Base-by-base conservation (phyloP, 1,140 invertebrate genomes). In the Drosophila orena region DNA sequence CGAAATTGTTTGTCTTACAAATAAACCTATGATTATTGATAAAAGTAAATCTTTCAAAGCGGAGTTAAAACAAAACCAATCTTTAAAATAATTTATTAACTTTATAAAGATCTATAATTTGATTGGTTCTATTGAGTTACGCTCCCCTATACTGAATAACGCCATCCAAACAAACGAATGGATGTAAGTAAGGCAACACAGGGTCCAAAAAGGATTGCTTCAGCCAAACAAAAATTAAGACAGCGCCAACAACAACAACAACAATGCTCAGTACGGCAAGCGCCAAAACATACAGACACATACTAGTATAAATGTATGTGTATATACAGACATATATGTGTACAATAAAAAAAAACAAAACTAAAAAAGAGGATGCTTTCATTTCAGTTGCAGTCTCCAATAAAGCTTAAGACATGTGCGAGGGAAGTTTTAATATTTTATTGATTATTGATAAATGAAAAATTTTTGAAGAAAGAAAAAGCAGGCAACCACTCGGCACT, bases 341-440 rank as follows among this genome's bases (percentile, higher is more conserved):
- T n/a, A n/a, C n/a, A n/a, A n/a, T n/a, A n/a, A n/a, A n/a, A n/a
- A 14, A 35, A n/a, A 60, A 37, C 12, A 44, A 24, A 55, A 14
- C 30, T 30, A 30, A 15, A 49, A 42, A 49, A 40, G 64, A 49
- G 40, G 50, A 70, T 35, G 66, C 66, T 70, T 65, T 66, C 49
- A 65, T 68, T 47, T 46, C 61, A 34, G 40, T 38, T 54, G 66
- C 66, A 68, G 54, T 47, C 50, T 68, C 64, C 66, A 70, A 70
- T 70, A 70, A 70, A 70, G 62, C 66, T 69, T 69, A 55, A 53
- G 52, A 43, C 60, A 68, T 44, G 49, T 34, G 22, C 61, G 66
- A 70, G 66, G 66, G 66, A 69, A 69, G 66, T 55, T 69, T 70
- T 62, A 62, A 64, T 65, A 52, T 68, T 68, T 68, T 68, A 52